Evolutionary conservation across 2,888 invertebrate genomes (phyloP).

Genomic region (Epistrophella euchroma): DNA sequence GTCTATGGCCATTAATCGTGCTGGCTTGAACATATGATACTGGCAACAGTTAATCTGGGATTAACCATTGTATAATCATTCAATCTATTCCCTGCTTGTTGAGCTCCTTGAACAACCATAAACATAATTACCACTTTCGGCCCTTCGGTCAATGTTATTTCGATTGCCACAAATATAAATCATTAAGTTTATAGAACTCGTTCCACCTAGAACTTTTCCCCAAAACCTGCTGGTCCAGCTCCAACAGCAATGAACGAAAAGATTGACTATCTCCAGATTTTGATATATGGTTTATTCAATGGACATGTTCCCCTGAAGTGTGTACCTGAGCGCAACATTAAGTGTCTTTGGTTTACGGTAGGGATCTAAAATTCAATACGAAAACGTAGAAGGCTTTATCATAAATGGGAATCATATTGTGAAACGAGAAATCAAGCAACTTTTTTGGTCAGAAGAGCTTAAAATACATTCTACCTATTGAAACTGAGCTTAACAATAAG

Average conservation of each 20-base stretch:
- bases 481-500: no score
- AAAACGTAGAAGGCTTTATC: no score
- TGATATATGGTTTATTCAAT: no score
- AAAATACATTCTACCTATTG: no score
- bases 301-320: no score
- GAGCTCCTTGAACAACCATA: constrained; percentile 86
- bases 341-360: no score
- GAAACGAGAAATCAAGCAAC: no score
- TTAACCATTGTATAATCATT: constrained; percentile 87
- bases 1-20: constrained; percentile 85
- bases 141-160: constrained; percentile 88
- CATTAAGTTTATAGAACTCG: constrained; percentile 86
- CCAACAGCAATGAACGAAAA: constrained; percentile 84
- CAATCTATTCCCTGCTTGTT: constrained; percentile 85
- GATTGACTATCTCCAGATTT: no score
- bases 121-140: constrained; percentile 86
- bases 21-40: constrained; percentile 86
- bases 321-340: no score
- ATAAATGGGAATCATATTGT: no score
- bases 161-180: constrained; percentile 89
- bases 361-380: no score
- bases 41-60: constrained; percentile 85
- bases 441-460: no score
- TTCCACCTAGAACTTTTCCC: constrained; percentile 86
- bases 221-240: constrained; percentile 84